phyloP scores from a whole-genome alignment of 2,113 vertebrate genomes.

The Myrmophylax atrothorax region DNA sequence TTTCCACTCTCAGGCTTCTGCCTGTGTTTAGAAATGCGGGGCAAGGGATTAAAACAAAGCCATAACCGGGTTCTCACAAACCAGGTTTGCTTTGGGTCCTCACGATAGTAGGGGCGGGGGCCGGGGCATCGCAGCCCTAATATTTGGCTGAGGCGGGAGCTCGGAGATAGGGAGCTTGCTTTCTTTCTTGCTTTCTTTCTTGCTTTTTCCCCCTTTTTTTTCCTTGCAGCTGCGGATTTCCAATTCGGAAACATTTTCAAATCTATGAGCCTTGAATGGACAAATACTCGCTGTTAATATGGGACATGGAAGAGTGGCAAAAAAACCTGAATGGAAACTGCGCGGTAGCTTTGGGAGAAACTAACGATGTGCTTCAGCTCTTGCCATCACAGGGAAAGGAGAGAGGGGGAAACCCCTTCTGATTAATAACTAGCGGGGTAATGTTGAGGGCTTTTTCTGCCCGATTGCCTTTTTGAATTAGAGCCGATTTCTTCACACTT shows the following conservation, averaged over 20 bases:
- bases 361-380: constrained; percentile 69
- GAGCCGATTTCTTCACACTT: constrained; percentile 92
- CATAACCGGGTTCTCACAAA: constrained; percentile 25
- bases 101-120: neutral
- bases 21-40: neutral
- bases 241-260: constrained; percentile 67
- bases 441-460: constrained; percentile 88
- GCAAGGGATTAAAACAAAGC: constrained; percentile 52
- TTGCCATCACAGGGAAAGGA: constrained; percentile 61
- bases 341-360: constrained; percentile 63
- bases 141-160: neutral
- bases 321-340: constrained; percentile 73
- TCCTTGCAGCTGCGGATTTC: neutral
- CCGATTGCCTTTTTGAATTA: constrained; percentile 90
- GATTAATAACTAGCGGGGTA: constrained; percentile 88
- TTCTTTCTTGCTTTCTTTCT: too few species aligned
- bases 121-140: neutral
- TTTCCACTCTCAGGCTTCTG: neutral
- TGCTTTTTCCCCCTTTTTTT: too few species aligned
- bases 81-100: constrained; percentile 62
- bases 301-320: constrained; percentile 74
- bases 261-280: constrained; percentile 71
- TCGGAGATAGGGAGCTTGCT: neutral
- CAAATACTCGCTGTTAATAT: constrained; percentile 73
- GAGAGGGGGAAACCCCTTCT: constrained; percentile 74